phyloP scores from a whole-genome alignment of 1,140 invertebrate genomes.

The Neodiprion pinetum region DNA sequence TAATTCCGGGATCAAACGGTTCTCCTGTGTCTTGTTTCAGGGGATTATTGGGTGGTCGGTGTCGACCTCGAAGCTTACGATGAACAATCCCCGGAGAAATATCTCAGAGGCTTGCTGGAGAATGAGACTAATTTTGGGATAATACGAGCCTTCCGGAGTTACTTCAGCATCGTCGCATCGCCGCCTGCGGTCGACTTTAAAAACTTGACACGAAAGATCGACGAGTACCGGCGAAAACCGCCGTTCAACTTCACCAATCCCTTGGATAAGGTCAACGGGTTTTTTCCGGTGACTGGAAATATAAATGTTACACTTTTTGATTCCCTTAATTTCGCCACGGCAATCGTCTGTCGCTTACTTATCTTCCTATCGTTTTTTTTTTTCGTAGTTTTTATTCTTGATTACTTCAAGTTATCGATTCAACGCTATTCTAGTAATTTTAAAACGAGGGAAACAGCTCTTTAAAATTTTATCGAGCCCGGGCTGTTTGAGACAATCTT shows the following conservation, averaged over 20 bases:
- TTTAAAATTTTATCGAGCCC: too few relatives aligned
- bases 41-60: constrained; percentile 90
- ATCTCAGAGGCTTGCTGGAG: constrained; percentile 75
- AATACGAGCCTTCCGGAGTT: constrained; percentile 72
- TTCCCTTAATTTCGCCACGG: too few relatives aligned
- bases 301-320: constrained; percentile 19
- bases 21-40: constrained; percentile 57
- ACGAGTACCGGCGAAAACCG: constrained; percentile 77
- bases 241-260: constrained; percentile 89
- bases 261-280: constrained; percentile 70
- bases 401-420: too few relatives aligned
- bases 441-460: too few relatives aligned
- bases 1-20: too few relatives aligned
- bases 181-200: constrained; percentile 71
- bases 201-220: constrained; percentile 79
- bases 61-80: constrained; percentile 91
- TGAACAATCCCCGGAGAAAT: constrained; percentile 73
- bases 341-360: too few relatives aligned
- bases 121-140: constrained; percentile 65
- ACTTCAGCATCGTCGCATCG: constrained; percentile 76
- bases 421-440: too few relatives aligned
- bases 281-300: constrained; percentile 54
- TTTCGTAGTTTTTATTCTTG: too few relatives aligned
- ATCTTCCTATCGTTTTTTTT: too few relatives aligned
- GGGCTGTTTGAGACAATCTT: too few relatives aligned